phyloP scores from a whole-genome alignment of 2,888 invertebrate species.

The Agrotis exclamationis region DNA sequence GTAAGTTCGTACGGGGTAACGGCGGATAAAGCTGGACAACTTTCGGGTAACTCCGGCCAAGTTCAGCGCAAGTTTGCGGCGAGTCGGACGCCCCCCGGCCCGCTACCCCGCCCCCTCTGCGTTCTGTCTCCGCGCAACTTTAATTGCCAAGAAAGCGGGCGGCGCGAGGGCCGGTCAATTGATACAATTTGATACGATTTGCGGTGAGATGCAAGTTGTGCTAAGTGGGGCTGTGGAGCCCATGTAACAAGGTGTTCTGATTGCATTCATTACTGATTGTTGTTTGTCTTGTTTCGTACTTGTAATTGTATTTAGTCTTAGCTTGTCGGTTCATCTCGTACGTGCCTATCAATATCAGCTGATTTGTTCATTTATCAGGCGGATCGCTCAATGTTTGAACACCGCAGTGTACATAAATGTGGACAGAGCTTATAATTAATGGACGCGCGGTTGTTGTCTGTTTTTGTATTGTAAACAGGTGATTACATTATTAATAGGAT shows the following conservation, averaged over 20 bases:
- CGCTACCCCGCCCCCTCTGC: constrained; percentile 25
- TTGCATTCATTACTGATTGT: constrained; percentile 66
- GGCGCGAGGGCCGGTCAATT: constrained; percentile 74
- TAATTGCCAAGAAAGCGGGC: constrained; percentile 82
- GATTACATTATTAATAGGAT: constrained; percentile 53
- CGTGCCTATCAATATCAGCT: constrained; percentile 37
- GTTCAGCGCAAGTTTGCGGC: constrained; percentile 73
- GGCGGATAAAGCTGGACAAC: constrained; percentile 78
- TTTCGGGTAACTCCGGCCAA: constrained; percentile 69
- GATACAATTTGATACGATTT: constrained; percentile 83
- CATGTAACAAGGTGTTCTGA: constrained; percentile 68
- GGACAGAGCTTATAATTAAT: constrained; percentile 55
- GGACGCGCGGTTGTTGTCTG: constrained; percentile 40
- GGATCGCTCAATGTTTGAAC: constrained; percentile 1
- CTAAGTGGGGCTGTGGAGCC: constrained; percentile 58
- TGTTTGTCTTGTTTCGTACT: constrained; percentile 57
- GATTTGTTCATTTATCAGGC: constrained; percentile 19
- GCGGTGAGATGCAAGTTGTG: constrained; percentile 69
- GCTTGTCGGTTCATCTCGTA: constrained; percentile 31
- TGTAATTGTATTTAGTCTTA: constrained; percentile 53
- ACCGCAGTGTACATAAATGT: constrained; percentile 13
- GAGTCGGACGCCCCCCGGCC: constrained; percentile 49
- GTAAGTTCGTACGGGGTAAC: constrained; percentile 65
- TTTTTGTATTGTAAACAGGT: constrained; percentile 50
- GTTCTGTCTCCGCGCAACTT: constrained; percentile 81